Evolutionary conservation across 2,113 vertebrate genomes (phyloP).

Genomic region (Forbesichthys papilliferus): DNA sequence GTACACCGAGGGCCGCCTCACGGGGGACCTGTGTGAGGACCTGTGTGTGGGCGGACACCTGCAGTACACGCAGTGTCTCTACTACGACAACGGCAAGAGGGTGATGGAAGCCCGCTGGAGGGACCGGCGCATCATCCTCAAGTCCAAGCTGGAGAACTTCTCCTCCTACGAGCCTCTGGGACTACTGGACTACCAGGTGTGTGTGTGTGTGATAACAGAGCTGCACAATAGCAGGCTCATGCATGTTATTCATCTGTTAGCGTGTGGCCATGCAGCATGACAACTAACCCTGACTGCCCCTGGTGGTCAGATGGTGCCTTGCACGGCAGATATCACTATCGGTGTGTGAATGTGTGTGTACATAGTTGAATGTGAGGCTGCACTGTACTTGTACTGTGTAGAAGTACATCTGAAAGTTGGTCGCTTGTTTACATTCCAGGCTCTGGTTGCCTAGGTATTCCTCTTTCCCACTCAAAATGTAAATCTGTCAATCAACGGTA

Average conservation of each 20-base stretch:
- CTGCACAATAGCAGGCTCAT: background rate
- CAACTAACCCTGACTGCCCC: too few relatives aligned
- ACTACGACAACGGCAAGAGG: conserved; percentile 93
- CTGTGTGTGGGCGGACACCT: conserved; percentile 84
- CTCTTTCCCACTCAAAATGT: too few relatives aligned
- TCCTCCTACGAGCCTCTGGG: conserved; percentile 84
- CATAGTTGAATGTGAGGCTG: too few relatives aligned
- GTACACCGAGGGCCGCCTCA: conserved; percentile 81
- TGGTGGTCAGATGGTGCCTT: too few relatives aligned
- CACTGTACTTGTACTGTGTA: too few relatives aligned
- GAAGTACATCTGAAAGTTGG: too few relatives aligned
- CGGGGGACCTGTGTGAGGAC: conserved; percentile 90
- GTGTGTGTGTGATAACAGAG: background rate
- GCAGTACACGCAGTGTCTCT: conserved; percentile 88
- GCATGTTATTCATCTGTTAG: background rate
- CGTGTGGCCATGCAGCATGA: too few relatives aligned
- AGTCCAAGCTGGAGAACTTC: conserved; percentile 92
- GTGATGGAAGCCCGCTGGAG: conserved; percentile 92
- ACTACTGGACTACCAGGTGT: conserved; percentile 79
- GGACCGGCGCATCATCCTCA: conserved; percentile 85
- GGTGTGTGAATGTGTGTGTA: too few relatives aligned
- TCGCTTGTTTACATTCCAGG: too few relatives aligned
- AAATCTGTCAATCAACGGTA: too few relatives aligned
- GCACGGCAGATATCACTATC: too few relatives aligned
- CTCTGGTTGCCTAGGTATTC: too few relatives aligned